A percentile compares a stretch with the other conserved stretches of the same genome.
These are phyloP conservation scores for Cyprinus carpio DNA, from an alignment of 2,113 vertebrate genomes.

Conservation along the genomic window DNA sequence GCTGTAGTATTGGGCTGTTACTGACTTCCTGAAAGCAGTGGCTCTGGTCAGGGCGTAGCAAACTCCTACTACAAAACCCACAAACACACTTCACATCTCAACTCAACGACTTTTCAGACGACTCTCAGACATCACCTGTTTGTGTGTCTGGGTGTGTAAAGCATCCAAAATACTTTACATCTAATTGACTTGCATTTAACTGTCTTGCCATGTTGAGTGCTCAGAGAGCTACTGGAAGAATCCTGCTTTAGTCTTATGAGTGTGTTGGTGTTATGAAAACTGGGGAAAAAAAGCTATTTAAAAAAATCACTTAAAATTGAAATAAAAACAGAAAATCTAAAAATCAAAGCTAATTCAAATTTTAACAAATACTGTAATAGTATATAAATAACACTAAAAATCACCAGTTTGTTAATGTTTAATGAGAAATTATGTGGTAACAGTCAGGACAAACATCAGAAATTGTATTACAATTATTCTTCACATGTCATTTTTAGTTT, in stretches of 20 bases:
- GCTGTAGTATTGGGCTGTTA: conserved; percentile 14
- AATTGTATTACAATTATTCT: neutral
- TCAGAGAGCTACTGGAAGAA: neutral
- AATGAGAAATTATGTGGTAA: neutral
- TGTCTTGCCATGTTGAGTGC: neutral
- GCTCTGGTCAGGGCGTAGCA: conserved; percentile 37
- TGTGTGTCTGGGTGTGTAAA: too few relatives aligned
- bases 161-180: neutral
- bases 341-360: neutral
- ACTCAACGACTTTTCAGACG: neutral
- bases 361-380: neutral
- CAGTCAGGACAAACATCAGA: neutral
- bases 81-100: conserved; percentile 17
- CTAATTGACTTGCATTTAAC: conserved; percentile 2
- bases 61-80: conserved; percentile 17
- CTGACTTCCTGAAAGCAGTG: conserved; percentile 25
- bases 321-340: neutral
- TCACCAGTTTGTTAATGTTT: neutral
- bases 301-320: neutral
- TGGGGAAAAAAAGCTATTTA: neutral
- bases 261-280: neutral
- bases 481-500: neutral
- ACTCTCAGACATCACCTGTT: too few relatives aligned
- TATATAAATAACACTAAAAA: neutral
- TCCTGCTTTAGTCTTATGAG: neutral